Evolutionary conservation across 2,113 vertebrate species (phyloP).

Genomic region (Peromyscus polionotus): DNA sequence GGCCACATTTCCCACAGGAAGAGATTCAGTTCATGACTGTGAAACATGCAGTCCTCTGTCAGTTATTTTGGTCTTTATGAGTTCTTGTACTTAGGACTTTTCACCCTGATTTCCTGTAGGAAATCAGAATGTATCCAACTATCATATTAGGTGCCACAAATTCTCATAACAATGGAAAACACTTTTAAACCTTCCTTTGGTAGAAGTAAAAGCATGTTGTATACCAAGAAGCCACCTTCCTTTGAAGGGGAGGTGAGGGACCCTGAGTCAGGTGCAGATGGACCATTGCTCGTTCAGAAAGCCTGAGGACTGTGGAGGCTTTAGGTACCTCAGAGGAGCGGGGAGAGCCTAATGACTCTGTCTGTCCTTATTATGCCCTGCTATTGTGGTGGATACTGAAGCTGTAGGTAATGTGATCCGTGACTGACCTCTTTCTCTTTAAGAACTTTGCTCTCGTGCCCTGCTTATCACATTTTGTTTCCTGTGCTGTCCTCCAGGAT

Average conservation of each 20-base stretch:
- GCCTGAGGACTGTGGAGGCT: neutral
- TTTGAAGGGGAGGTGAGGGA: neutral
- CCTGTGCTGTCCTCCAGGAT: neutral
- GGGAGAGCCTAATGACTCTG: neutral
- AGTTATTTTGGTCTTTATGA: neutral
- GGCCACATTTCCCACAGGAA: neutral
- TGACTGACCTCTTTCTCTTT: neutral
- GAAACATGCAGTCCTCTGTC: conserved; percentile 9
- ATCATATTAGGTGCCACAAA: neutral
- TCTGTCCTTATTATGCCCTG: neutral
- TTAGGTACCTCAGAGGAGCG: neutral
- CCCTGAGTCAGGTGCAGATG: neutral
- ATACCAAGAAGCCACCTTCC: conserved; percentile 12
- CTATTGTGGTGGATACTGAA: neutral
- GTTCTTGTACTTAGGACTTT: conserved; percentile 3
- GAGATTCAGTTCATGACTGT: neutral
- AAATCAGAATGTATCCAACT: conserved; percentile 15
- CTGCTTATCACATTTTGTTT: neutral
- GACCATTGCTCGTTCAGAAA: conserved; percentile 2
- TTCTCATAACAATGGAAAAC: neutral
- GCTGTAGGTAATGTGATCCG: neutral
- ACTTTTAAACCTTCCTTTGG: conserved; percentile 47
- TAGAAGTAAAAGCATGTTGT: conserved; percentile 53
- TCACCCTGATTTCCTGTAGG: neutral
- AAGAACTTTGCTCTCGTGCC: neutral